Evolutionary conservation across 2,797 vertebrate genomes (phyloP).

Genomic region (Megaceryle alcyon): DNA sequence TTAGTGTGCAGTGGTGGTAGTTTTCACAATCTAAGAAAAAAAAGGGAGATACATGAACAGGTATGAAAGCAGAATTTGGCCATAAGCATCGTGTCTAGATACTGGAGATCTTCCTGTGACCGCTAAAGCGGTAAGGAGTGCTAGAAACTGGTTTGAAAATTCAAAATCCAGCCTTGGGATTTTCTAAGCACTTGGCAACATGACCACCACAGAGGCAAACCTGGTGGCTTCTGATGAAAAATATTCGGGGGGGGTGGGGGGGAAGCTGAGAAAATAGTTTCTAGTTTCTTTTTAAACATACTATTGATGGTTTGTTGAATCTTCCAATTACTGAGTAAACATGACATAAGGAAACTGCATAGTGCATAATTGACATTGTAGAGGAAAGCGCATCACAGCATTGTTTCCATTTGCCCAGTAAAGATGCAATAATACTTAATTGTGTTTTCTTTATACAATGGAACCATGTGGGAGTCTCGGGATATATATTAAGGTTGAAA

Average conservation of each 20-base stretch:
- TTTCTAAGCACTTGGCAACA: background rate
- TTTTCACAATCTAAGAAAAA: background rate
- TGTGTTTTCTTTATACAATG: constrained; percentile 1
- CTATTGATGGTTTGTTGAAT: constrained; percentile 58
- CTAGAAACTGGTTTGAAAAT: background rate
- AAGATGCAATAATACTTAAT: constrained; percentile 38
- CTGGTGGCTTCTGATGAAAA: background rate
- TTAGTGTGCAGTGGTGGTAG: background rate
- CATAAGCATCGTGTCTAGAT: background rate
- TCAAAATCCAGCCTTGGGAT: background rate
- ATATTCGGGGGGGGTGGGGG: rapidly evolving
- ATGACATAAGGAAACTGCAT: constrained; percentile 67
- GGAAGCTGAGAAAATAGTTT: background rate
- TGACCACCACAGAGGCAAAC: background rate
- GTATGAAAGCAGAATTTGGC: background rate
- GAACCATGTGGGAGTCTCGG: constrained; percentile 28
- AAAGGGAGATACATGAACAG: background rate
- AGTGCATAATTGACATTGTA: constrained; percentile 63
- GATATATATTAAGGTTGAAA: background rate
- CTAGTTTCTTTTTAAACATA: constrained; percentile 56
- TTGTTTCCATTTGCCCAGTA: constrained; percentile 44
- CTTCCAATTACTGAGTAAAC: constrained; percentile 70
- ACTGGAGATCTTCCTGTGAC: background rate
- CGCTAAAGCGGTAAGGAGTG: background rate
- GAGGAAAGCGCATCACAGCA: constrained; percentile 12